phyloP scores from a whole-genome alignment of 2,113 vertebrate species.

The Morone saxatilis region DNA sequence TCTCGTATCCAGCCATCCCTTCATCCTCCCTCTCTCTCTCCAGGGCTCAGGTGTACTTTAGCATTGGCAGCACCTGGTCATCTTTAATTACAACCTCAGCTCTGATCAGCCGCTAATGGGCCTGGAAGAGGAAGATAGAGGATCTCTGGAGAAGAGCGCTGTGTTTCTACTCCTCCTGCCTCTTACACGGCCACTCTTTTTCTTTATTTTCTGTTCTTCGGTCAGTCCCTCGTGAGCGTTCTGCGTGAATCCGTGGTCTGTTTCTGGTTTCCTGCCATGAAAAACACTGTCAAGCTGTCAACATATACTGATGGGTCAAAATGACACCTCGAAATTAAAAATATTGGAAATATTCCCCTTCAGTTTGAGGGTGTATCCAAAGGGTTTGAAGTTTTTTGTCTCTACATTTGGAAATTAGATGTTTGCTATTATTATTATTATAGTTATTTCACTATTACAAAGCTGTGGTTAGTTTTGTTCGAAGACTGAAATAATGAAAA shows the following conservation, averaged over 20 bases:
- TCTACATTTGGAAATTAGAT: no score
- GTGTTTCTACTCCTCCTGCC: background rate
- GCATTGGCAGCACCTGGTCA: conserved; percentile 47
- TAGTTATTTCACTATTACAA: background rate
- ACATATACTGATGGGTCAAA: background rate
- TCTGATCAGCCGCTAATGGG: conserved; percentile 57
- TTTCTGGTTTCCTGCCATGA: background rate
- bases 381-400: no score
- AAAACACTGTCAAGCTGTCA: background rate
- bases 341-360: background rate
- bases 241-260: no score
- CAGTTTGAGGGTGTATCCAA: background rate
- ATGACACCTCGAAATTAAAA: background rate
- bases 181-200: background rate
- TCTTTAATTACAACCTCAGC: conserved; percentile 48
- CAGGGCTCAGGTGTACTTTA: conserved; percentile 32
- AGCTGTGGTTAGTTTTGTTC: background rate
- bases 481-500: background rate
- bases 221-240: background rate
- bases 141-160: conserved; percentile 18
- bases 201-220: background rate
- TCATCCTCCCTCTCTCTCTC: conserved; percentile 22
- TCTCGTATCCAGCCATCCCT: conserved; percentile 22
- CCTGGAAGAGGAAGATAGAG: conserved; percentile 18
- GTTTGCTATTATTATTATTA: background rate